Evolutionary conservation across 1,140 invertebrate genomes (phyloP).

Genomic region (Tetramorium simillimum): DNA sequence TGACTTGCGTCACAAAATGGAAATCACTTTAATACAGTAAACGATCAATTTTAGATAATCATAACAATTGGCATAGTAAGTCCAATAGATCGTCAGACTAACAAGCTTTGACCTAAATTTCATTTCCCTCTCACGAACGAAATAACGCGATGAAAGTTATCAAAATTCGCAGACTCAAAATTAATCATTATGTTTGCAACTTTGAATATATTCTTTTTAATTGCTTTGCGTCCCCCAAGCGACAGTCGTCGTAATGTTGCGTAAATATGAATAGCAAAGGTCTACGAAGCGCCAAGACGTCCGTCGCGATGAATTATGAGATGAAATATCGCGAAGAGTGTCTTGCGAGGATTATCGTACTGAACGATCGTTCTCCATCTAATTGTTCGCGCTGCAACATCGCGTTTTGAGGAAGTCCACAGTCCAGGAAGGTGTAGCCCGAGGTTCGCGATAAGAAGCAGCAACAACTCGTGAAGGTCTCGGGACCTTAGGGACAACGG

Average conservation of each 20-base stretch:
- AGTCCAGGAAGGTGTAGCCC: slow-evolving; percentile 63
- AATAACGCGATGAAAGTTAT: neutral
- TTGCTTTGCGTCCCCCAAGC: neutral
- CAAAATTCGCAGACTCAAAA: neutral
- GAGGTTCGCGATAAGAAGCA: slow-evolving; percentile 73
- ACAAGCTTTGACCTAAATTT: neutral
- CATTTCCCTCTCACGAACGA: neutral
- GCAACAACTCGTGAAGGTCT: slow-evolving; percentile 71
- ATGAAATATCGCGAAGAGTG: neutral
- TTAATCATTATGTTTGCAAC: neutral
- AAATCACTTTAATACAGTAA: neutral
- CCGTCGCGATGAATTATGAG: slow-evolving; percentile 28
- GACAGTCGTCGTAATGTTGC: neutral
- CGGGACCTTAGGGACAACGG: slow-evolving; percentile 80
- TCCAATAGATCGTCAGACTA: neutral
- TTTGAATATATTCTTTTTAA: neutral
- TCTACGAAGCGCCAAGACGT: slow-evolving; percentile 3
- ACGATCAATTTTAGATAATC: neutral
- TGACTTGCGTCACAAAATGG: neutral
- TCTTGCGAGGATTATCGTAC: slow-evolving; percentile 15
- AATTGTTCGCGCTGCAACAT: slow-evolving; percentile 54
- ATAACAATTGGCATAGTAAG: neutral
- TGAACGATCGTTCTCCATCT: slow-evolving; percentile 30
- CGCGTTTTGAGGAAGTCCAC: slow-evolving; percentile 71
- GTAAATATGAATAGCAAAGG: slow-evolving; percentile 13